A percentile compares a stretch with the other conserved stretches of the same genome.
phyloP scores from a whole-genome alignment of 2,888 invertebrate genomes.

The Acrobasis consociella region DNA sequence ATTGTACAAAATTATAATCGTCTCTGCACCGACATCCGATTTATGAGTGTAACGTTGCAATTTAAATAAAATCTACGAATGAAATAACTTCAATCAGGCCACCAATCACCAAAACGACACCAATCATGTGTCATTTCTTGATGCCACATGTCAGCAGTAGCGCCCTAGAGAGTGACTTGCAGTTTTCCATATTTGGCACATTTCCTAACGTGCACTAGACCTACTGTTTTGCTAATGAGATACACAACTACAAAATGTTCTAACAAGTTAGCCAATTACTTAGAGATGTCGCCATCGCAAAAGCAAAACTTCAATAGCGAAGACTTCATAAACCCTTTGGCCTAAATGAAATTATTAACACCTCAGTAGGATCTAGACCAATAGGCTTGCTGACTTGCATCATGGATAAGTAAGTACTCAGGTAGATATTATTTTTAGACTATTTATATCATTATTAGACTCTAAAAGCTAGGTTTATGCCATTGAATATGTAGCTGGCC shows the following conservation, averaged over 20 bases:
- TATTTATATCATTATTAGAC: too few relatives aligned
- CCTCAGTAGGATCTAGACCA: constrained; percentile 22
- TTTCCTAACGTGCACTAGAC: constrained; percentile 1
- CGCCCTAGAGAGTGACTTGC: constrained; percentile 15
- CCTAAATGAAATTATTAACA: constrained; percentile 6
- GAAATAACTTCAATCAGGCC: too few relatives aligned
- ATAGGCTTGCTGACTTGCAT: not conserved
- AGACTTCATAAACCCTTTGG: constrained; percentile 8
- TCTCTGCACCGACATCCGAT: too few relatives aligned
- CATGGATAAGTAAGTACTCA: not conserved
- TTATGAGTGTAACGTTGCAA: too few relatives aligned
- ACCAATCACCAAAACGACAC: too few relatives aligned
- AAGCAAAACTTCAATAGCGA: not conserved
- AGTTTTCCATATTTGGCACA: not conserved
- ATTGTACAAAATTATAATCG: too few relatives aligned
- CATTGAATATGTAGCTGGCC: too few relatives aligned
- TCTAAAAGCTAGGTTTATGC: too few relatives aligned
- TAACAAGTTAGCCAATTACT: constrained; percentile 25
- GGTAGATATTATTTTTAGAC: too few relatives aligned
- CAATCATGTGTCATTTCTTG: too few relatives aligned
- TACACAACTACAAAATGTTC: constrained; percentile 10
- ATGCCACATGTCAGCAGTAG: not conserved
- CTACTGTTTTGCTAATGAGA: constrained; percentile 15
- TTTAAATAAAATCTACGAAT: too few relatives aligned
- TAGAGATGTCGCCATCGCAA: constrained; percentile 21